Base-by-base conservation (phyloP, 2,888 invertebrate genomes). In the Taenaris catops region DNA sequence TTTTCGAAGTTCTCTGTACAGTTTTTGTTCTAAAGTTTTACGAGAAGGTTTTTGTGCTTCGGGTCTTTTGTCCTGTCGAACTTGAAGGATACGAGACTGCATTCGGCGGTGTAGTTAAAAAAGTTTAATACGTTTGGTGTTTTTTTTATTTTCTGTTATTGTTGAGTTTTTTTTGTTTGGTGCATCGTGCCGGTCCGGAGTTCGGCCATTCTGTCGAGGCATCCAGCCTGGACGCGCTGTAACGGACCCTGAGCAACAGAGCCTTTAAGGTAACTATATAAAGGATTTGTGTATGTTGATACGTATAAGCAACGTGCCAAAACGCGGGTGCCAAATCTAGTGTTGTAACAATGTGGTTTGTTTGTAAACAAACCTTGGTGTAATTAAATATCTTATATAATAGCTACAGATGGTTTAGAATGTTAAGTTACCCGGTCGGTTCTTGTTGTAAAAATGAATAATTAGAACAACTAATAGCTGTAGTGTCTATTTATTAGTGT, bases 101-200 rank as follows among this genome's bases (percentile, higher is more conserved):
- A 55, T 60, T 68, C 59, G 61, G 58, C 65, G 60, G 78, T 74
- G 75, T 64, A 72, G 74, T 80, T 79, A 65, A 58, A 68, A 63
- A 51, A 72, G 80, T 24, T 80, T 84, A 67, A 66, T 73, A 58
- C 74, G 76, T 79, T 74, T 70, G 63, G 83, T 81, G 83, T 78
- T 56, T 55, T 79, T 76, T 84, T 78, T 26, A 28, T 25, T 34
- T 39, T 40, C 37, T 80, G 79, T 86, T 83, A 76, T 86, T 86
- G 81, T 86, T 84, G 60, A 81, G 79, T 83, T 84, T 81, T 66
- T 31, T 84, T 83, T 81, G 81, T 83, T 83, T 83, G 78, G 86
- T 86, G 86, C 80, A 83, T 78, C 81, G 83, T 74, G 80, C 70
- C 80, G 79, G 75, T 71, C 61, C 71, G 70, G 71, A 80, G 78